Conservation (phyloP, 2,113 vertebrate genomes). For the Eudyptes chrysolophus region DNA sequence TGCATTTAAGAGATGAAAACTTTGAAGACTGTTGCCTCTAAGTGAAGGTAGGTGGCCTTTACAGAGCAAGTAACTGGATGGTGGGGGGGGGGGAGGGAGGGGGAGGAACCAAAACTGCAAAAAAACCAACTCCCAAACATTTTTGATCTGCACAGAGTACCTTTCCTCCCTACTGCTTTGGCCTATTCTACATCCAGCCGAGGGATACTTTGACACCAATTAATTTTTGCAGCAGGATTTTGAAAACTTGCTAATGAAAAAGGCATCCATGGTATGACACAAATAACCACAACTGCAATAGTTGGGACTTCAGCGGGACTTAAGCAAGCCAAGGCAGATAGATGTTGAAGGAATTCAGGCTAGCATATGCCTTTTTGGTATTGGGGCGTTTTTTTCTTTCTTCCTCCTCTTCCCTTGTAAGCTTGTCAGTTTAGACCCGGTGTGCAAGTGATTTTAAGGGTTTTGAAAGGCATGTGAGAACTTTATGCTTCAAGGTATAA, state of each 20-base stretch:
- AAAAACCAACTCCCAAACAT: neutral
- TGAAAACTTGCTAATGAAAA: constrained; percentile 22
- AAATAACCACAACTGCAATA: neutral
- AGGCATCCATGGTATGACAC: neutral
- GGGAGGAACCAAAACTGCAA: too few species aligned
- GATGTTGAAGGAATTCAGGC: neutral
- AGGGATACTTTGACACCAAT: neutral
- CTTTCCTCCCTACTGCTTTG: neutral
- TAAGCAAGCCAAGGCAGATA: neutral
- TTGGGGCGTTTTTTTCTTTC: neutral
- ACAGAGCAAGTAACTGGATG: neutral
- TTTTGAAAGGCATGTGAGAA: neutral
- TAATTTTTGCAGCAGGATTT: constrained; percentile 26
- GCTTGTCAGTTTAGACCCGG: neutral
- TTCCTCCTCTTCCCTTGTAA: neutral
- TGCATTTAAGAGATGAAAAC: neutral
- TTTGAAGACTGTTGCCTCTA: neutral
- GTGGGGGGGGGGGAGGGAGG: too few species aligned
- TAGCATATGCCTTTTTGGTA: neutral
- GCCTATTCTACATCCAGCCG: neutral
- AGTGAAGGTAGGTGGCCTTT: neutral
- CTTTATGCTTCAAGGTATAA: neutral
- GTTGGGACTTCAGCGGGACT: neutral
- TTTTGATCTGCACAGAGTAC: neutral
- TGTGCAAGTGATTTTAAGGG: neutral